Percentiles rank a stretch among this genome's conserved stretches.
These are phyloP conservation scores for Heteromormyrus szaboi DNA, from an alignment of 2,797 vertebrate species.

Conservation along the genomic window DNA sequence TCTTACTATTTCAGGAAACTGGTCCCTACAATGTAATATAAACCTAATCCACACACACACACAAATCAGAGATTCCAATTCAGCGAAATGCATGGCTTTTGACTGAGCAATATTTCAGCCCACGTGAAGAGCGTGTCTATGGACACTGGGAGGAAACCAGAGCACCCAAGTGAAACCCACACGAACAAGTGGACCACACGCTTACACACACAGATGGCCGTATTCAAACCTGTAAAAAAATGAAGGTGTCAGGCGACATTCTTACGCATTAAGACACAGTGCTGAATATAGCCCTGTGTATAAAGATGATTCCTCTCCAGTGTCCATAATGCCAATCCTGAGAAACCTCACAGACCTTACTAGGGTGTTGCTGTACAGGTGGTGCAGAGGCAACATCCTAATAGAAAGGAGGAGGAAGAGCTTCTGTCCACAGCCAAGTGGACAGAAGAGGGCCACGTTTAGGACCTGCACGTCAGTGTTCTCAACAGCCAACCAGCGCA, in stretches of 20 bases:
- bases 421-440: background rate
- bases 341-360: background rate
- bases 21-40: background rate
- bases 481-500: background rate
- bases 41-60: background rate
- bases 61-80: background rate
- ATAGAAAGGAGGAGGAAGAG: background rate
- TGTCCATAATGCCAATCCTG: background rate
- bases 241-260: background rate
- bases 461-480: background rate
- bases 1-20: background rate
- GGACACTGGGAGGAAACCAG: background rate
- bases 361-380: background rate
- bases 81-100: background rate
- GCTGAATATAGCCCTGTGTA: background rate
- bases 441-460: background rate
- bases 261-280: background rate
- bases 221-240: background rate
- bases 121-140: background rate
- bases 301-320: background rate
- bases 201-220: background rate
- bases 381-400: background rate
- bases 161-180: background rate
- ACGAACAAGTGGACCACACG: background rate
- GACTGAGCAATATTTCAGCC: background rate